phyloP scores from a whole-genome alignment of 2,888 invertebrate genomes.

The Cosmia pyralina region DNA sequence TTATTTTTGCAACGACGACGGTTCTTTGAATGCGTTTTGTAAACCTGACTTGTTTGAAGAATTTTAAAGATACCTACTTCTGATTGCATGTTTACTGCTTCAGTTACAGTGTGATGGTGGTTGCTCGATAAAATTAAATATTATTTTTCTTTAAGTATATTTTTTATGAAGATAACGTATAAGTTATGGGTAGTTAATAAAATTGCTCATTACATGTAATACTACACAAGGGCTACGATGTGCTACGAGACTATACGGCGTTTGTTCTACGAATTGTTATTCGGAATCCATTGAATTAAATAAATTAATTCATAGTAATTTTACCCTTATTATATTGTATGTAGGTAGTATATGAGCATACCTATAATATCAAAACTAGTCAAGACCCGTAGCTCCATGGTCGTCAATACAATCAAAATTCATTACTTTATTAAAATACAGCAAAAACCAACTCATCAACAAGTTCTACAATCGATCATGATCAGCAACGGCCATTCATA shows the following conservation, averaged over 20 bases:
- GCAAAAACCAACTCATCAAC: slow-evolving; percentile 52
- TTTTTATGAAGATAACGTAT: not conserved
- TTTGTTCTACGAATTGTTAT: not conserved
- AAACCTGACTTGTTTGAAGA: slow-evolving; percentile 12
- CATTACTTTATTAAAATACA: slow-evolving; percentile 51
- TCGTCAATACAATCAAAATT: slow-evolving; percentile 37
- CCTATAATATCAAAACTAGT: not conserved
- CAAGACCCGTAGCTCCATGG: slow-evolving; percentile 17
- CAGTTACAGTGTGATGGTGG: slow-evolving; percentile 27
- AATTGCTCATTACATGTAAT: not conserved
- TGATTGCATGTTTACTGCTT: slow-evolving; percentile 33
- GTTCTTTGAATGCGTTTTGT: slow-evolving; percentile 44
- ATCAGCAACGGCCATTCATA: slow-evolving; percentile 52
- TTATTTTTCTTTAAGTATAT: not conserved
- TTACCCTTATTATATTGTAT: not conserved
- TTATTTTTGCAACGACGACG: slow-evolving; percentile 69
- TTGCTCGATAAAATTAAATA: slow-evolving; percentile 6
- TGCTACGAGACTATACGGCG: not conserved
- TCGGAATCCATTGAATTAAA: not conserved
- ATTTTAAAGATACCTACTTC: slow-evolving; percentile 18
- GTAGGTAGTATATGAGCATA: not conserved
- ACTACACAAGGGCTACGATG: not conserved
- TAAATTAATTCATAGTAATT: not conserved
- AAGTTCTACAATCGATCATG: slow-evolving; percentile 56
- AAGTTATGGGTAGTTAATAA: not conserved